Evolutionary conservation across 2,113 vertebrate genomes (phyloP), one percentile per base, ranked within the genome.

Genomic region (Setophaga coronata): DNA sequence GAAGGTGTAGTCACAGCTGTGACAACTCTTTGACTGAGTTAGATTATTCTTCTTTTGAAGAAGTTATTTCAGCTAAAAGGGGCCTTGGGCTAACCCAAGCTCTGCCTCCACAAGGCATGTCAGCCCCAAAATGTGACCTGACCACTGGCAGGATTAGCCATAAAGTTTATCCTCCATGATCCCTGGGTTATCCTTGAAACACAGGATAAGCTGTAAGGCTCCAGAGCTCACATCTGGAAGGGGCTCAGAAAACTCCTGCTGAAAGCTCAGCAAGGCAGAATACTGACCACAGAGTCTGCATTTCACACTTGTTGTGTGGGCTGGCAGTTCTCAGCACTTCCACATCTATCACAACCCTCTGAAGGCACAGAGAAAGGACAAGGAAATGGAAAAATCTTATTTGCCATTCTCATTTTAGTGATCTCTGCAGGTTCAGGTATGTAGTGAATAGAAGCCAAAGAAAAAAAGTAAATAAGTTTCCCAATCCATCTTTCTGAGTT

Each of bases 41-140:
- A 38, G 20, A 60, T 69, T 29, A 34, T 24, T 54, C 42, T 29
- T 57, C 33, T 28, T 69, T 77, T 78, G 67, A 89, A 40, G 20
- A 69, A 72, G 56, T 3, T 51, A 2, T 58, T 94, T 87, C 45
- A 65, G 23, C 16, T 77, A 80, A 42, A 72, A 20, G 12, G 21
- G 21, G 14, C 26, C 53, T 36, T 89, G 53, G 33, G 18, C 67
- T 65, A 56, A 72, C 16, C 57, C 12, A 77, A 53, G 50, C n/a
- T 31, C 1, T 28, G 21, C 3, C 25, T 64, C n/a, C 23, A 18
- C 9, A 43, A 38, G 18, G 23, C 18, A 20, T 0, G 2, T 24
- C 43, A 65, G 42, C 34, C 31, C 26, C 21, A 12, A 24, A 64
- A 15, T 29, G 26, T 42, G 51, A 47, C n/a, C 25, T 40, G 14